Percentiles rank a stretch among this genome's conserved stretches.
Evolutionary conservation across 2,113 vertebrate genomes (phyloP).

Genomic region (Nerophis ophidion): DNA sequence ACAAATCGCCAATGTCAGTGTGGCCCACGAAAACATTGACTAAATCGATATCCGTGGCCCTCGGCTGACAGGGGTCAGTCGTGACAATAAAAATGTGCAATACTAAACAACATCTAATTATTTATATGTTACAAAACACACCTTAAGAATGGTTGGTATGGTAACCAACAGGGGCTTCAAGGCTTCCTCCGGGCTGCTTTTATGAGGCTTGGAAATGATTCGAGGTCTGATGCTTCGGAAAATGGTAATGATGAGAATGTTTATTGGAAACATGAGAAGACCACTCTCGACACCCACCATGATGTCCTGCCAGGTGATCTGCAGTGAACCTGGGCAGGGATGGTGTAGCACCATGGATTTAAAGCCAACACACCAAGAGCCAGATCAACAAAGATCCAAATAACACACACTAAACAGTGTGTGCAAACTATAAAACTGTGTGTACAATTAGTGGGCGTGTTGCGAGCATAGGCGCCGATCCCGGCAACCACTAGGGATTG

Average conservation of each 20-base stretch:
- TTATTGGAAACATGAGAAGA: constrained; percentile 80
- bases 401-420: too few species aligned
- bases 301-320: constrained; percentile 68
- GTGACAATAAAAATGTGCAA: too few species aligned
- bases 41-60: background rate
- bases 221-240: constrained; percentile 74
- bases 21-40: background rate
- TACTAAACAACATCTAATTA: background rate
- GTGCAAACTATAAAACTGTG: too few species aligned
- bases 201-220: constrained; percentile 30
- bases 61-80: background rate
- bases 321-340: constrained; percentile 47
- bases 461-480: too few species aligned
- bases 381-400: too few species aligned
- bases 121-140: constrained; percentile 14
- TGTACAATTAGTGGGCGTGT: too few species aligned
- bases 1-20: background rate
- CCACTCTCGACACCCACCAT: constrained; percentile 76
- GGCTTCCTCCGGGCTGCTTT: constrained; percentile 1
- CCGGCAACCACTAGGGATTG: too few species aligned
- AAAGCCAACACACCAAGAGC: background rate
- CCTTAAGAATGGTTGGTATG: constrained; percentile 61
- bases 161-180: constrained; percentile 20
- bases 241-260: constrained; percentile 78
- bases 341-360: background rate